Evolutionary conservation across 2,888 invertebrate species (phyloP), one percentile per base, ranked within the genome.

Genomic region (Acrobasis consociella): DNA sequence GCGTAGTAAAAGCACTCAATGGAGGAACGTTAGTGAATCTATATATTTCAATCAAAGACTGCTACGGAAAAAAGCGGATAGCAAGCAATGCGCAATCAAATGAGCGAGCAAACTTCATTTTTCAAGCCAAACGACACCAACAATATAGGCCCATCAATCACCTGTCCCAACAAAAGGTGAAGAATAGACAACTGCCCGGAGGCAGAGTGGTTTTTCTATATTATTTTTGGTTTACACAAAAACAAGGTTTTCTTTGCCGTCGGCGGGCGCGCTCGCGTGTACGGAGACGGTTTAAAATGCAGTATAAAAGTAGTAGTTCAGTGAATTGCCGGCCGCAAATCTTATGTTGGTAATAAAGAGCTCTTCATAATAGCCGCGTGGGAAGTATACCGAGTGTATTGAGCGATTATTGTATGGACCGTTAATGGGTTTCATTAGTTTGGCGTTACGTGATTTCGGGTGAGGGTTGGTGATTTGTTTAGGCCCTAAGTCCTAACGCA

Each of bases 111-210:
- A 63, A 72, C 75, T 81, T 83, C 85, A 87, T 91, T 88, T 87
- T 86, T 89, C 89, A 89, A 83, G 85, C 75, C 77, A 84, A 86
- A 86, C 77, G 85, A 87, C 88, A 83, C 74, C 81, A 76, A 84
- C 87, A 86, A 85, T 85, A 80, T 81, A 72, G 69, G 67, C 68
- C 78, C 87, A 91, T 91, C 89, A 88, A 91, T 91, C 90, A 89
- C 78, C 72, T 79, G 69, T 71, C 67, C 67, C 71, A 81, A 86
- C 87, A 87, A 89, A 87, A 87, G 86, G 82, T 82, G 78, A 79
- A 73, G 76, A 77, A 83, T 82, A 85, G 82, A 84, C 85, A 80
- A 82, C 83, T 82, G 82, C 73, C 81, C 83, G 80, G 81, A 77
- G 79, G 79, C 82, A 78, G 80, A 78, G 78, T 81, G 77, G 77